Evolutionary conservation across 2,797 vertebrate species (phyloP).

Genomic region (Semotilus atromaculatus): DNA sequence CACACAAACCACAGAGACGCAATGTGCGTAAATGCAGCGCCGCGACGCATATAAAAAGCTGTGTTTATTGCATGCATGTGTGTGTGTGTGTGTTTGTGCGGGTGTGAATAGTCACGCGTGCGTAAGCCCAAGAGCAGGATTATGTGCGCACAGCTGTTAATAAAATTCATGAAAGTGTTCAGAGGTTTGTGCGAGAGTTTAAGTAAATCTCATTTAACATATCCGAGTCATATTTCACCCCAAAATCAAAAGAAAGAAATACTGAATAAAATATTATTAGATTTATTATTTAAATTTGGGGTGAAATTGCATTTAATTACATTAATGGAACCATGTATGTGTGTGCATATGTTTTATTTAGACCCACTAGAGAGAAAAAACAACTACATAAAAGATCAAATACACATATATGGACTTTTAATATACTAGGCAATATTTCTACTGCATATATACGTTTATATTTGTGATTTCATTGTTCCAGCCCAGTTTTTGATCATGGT

Average conservation of each 20-base stretch:
- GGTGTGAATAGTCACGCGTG: conserved; percentile 9
- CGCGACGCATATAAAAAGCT: background rate
- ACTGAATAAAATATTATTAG: background rate
- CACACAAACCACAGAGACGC: conserved; percentile 6
- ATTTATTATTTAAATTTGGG: background rate
- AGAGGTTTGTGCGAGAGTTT: background rate
- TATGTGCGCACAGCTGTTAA: conserved; percentile 2
- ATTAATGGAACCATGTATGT: no score
- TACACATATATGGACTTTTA: background rate
- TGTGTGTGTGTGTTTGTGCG: background rate
- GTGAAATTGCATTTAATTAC: background rate
- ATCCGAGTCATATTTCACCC: background rate
- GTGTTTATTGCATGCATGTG: background rate
- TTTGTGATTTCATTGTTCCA: background rate
- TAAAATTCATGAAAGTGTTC: background rate
- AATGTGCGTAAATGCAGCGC: background rate
- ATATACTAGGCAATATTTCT: background rate
- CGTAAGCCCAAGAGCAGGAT: background rate
- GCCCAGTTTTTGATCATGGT: background rate
- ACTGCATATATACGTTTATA: background rate
- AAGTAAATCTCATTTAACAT: background rate
- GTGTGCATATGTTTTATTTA: background rate
- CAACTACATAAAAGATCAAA: background rate
- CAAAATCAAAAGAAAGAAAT: background rate
- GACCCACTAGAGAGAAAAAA: background rate